phyloP scores from a whole-genome alignment of 2,113 vertebrate species.

The Sphyrna mokarran region DNA sequence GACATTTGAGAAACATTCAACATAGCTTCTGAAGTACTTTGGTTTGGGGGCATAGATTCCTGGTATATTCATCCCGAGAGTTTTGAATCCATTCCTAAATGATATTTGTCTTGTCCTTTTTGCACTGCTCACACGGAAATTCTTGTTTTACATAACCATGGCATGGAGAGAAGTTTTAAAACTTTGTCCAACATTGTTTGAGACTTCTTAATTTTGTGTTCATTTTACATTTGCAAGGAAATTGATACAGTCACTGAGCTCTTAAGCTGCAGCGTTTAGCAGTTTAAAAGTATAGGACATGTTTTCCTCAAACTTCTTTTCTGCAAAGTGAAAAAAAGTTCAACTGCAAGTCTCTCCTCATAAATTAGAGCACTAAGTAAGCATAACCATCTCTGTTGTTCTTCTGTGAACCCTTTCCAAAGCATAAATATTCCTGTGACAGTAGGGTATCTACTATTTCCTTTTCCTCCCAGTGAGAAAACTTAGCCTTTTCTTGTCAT shows the following conservation, averaged over 20 bases:
- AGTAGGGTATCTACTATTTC: not conserved
- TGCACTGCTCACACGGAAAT: not conserved
- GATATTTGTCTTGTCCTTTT: not conserved
- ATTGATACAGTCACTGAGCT: not conserved
- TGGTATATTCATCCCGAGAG: not conserved
- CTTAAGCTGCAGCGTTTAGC: not conserved
- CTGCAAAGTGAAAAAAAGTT: not conserved
- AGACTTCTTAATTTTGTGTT: not conserved
- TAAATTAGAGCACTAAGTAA: slow-evolving; percentile 26
- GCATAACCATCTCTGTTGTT: slow-evolving; percentile 4
- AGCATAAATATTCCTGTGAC: slow-evolving; percentile 15
- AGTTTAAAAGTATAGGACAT: not conserved
- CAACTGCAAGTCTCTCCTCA: not conserved
- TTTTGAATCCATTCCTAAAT: not conserved
- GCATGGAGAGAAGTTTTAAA: not conserved
- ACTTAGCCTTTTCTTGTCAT: slow-evolving; percentile 5
- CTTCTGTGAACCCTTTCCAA: slow-evolving; percentile 11
- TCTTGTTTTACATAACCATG: not conserved
- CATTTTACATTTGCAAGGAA: not conserved
- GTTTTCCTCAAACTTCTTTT: not conserved
- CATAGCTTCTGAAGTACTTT: not conserved
- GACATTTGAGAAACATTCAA: not conserved
- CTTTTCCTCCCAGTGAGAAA: not conserved
- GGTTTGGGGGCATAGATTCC: not conserved
- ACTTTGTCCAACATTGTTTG: not conserved